Evolutionary conservation across 1,140 invertebrate species (phyloP).

Genomic region (Pseudomyrmex sp.): DNA sequence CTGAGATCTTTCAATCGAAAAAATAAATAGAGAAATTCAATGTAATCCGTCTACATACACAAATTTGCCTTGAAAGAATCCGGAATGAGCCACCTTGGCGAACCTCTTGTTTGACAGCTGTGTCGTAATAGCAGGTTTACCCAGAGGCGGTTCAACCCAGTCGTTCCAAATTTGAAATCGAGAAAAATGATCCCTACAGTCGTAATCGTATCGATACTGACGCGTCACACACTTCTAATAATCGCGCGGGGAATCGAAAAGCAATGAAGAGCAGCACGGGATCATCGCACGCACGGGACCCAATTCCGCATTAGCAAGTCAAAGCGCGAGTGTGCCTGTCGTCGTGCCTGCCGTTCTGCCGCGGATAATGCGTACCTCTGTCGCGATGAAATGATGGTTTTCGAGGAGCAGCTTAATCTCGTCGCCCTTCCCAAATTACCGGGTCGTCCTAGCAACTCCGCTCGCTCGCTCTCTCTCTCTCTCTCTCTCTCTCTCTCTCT

Average conservation of each 20-base stretch:
- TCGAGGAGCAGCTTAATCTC: slow-evolving; percentile 77
- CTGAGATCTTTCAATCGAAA: no score
- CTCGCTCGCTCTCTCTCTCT: slow-evolving; percentile 35
- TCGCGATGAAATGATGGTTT: slow-evolving; percentile 79
- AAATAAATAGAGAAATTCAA: no score
- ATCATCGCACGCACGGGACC: slow-evolving; percentile 18
- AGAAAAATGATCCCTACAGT: slow-evolving; percentile 3
- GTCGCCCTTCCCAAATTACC: slow-evolving; percentile 79
- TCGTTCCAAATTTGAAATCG: background rate
- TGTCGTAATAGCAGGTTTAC: background rate
- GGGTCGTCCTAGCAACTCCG: slow-evolving; percentile 74
- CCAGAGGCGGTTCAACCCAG: background rate
- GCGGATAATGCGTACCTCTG: slow-evolving; percentile 67
- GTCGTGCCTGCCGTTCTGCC: slow-evolving; percentile 40
- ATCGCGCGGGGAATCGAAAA: slow-evolving; percentile 29
- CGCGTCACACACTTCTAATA: slow-evolving; percentile 27
- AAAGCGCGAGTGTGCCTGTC: slow-evolving; percentile 57
- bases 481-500: slow-evolving; percentile 22
- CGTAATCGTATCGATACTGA: slow-evolving; percentile 6
- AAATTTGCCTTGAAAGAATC: no score
- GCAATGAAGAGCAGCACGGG: slow-evolving; percentile 18
- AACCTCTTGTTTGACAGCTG: background rate
- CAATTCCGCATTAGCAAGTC: slow-evolving; percentile 72
- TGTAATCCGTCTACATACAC: no score
- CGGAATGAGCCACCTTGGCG: no score